Base-by-base conservation (phyloP, 2,888 invertebrate species). In the Acronicta alni region DNA sequence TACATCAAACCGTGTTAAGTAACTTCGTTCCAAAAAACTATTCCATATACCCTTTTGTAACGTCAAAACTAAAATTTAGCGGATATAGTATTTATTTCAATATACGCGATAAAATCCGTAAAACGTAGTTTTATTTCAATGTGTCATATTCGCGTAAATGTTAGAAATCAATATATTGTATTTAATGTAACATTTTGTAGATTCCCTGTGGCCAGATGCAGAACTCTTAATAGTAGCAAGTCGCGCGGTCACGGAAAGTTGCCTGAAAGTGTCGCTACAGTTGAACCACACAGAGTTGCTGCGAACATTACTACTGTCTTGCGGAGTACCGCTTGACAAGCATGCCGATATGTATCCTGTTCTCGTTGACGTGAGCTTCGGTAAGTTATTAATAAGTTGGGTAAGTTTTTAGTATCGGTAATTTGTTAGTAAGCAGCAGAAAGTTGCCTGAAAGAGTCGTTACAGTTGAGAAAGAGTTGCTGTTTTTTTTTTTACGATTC, bases 281-380 rank as follows among this genome's bases (percentile, higher is more conserved):
- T 86, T 98, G 61, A 98, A 98, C 85, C 98, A 98, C 79, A 97
- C 97, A 0, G 96, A 95, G 38, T 87, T 98, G 7, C 84, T 98
- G 60, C 95, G 96, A 72, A 97, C 97, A 0, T 95, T 98, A 57
- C 92, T 99, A 12, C 89, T 97, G 53, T 96, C 97, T 66, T 97
- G 97, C 79, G 97, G 97, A 5, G 96, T 99, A 5, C 96, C 97
- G 9, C 95, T 95, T 18, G 96, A 95, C 48, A 96, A 96, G 53
- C 93, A 92, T 17, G 70, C 72, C 0, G 88, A 89, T 14, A 83
- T 93, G 5, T 92, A 89, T 51, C 87, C 88, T 2, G 89, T 93
- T 2, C 79, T 94, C 0, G 90, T 90, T 0, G 91, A 92, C 44
- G 89, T 89, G n/a, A 84, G 88, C 16, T 79, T 89, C 32, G 92